These are phyloP conservation scores for Protomyctophum bolini DNA, from an alignment of 2,113 vertebrate genomes.

Conservation along the genomic window DNA sequence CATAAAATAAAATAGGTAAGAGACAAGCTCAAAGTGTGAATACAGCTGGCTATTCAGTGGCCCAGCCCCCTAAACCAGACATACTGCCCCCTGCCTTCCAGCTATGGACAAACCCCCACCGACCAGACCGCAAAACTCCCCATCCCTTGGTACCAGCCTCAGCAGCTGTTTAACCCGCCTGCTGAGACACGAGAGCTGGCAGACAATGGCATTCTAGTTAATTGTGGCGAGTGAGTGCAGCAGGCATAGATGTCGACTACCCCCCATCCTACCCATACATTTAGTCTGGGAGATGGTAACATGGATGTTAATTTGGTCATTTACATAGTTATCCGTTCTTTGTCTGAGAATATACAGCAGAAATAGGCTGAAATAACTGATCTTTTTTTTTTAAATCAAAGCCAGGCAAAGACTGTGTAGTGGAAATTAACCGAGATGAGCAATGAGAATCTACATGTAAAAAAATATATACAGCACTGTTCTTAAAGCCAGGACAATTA, in stretches of 20 bases:
- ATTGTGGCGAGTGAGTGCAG: constrained; percentile 18
- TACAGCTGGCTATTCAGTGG: constrained; percentile 70
- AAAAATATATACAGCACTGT: too few relatives aligned
- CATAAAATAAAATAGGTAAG: constrained; percentile 52
- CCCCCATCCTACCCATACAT: not conserved
- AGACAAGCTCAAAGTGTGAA: constrained; percentile 56
- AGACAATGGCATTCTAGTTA: constrained; percentile 59
- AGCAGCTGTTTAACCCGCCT: constrained; percentile 72
- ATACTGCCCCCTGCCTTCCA: constrained; percentile 57
- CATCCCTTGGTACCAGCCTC: constrained; percentile 38
- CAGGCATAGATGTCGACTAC: not conserved
- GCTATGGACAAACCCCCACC: constrained; percentile 43
- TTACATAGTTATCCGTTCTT: not conserved
- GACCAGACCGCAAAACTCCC: constrained; percentile 54
- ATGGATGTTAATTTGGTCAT: constrained; percentile 5
- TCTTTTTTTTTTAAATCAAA: too few relatives aligned
- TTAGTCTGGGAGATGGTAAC: not conserved
- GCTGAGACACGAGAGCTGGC: constrained; percentile 40
- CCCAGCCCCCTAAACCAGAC: constrained; percentile 37
- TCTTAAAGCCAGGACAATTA: too few relatives aligned
- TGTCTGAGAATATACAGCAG: too few relatives aligned
- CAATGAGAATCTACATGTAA: too few relatives aligned
- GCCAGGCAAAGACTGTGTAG: too few relatives aligned
- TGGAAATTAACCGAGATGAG: too few relatives aligned
- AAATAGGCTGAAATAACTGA: too few relatives aligned